These are phyloP conservation scores for Ischnura elegans DNA, from an alignment of 2,888 invertebrate genomes.

Conservation along the genomic window DNA sequence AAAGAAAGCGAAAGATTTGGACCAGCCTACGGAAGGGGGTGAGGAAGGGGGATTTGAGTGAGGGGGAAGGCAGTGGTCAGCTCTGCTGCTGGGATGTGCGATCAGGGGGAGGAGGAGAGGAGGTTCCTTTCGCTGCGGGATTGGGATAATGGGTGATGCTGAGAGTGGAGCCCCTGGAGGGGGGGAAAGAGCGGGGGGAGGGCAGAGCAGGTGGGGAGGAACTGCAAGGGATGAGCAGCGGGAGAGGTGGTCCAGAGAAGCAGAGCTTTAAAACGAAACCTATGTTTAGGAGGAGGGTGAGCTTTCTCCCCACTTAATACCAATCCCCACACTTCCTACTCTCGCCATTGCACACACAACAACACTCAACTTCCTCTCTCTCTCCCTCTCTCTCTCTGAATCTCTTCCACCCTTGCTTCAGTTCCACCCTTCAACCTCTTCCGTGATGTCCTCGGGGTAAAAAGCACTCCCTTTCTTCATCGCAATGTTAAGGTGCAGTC, in stretches of 20 bases:
- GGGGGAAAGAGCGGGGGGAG: background rate
- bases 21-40: background rate
- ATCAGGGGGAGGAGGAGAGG: background rate
- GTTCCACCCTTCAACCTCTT: background rate
- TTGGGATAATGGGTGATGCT: conserved; percentile 10
- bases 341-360: conserved; percentile 21
- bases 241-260: background rate
- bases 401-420: background rate
- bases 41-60: background rate
- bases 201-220: background rate
- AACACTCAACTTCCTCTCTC: background rate
- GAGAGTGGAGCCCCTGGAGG: conserved; percentile 30
- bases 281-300: conserved; percentile 63
- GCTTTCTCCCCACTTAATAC: background rate
- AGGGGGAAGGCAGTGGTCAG: background rate
- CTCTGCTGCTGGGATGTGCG: background rate
- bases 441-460: background rate
- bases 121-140: background rate
- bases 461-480: background rate
- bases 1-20: background rate
- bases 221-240: background rate
- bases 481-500: background rate
- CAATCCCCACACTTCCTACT: too few relatives aligned
- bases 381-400: background rate
- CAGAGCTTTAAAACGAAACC: conserved; percentile 63